phyloP scores from a whole-genome alignment of 37 sponge, comb jelly and placozoan species.

The Petrosia ficiformis region DNA sequence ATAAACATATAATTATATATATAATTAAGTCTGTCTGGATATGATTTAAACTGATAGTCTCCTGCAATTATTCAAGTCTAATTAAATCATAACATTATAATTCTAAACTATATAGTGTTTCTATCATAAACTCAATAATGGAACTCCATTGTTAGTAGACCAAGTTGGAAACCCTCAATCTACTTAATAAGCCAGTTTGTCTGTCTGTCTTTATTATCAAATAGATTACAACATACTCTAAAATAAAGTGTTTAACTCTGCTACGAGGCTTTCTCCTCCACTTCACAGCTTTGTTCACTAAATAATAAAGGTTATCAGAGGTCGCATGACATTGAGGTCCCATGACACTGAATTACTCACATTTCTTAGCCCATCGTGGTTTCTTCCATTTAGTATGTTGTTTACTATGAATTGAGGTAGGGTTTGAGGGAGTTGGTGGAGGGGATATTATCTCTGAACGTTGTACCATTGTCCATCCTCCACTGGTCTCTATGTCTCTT shows the following conservation, averaged over 20 bases:
- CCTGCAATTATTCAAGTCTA: neutral
- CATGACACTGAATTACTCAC: conserved; percentile 11
- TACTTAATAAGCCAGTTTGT: neutral
- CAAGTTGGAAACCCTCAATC: neutral
- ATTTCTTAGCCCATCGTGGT: conserved; percentile 44
- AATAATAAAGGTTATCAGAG: neutral
- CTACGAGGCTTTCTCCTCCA: conserved; percentile 34
- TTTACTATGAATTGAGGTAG: neutral
- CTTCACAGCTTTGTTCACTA: neutral
- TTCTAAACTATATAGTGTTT: no score
- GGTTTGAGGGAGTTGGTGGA: neutral
- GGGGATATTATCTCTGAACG: neutral
- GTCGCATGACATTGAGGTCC: neutral
- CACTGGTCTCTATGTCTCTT: neutral
- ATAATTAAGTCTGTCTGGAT: neutral
- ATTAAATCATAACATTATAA: no score
- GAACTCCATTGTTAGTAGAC: neutral
- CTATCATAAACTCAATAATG: no score
- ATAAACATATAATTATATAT: neutral
- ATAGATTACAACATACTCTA: conserved; percentile 7
- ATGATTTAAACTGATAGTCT: neutral
- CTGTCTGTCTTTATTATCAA: conserved; percentile 8
- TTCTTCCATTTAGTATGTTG: neutral
- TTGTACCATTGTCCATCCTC: neutral
- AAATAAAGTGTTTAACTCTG: conserved; percentile 40